Conservation (phyloP, 1,140 invertebrate genomes). For the Octopus sinensis region DNA sequence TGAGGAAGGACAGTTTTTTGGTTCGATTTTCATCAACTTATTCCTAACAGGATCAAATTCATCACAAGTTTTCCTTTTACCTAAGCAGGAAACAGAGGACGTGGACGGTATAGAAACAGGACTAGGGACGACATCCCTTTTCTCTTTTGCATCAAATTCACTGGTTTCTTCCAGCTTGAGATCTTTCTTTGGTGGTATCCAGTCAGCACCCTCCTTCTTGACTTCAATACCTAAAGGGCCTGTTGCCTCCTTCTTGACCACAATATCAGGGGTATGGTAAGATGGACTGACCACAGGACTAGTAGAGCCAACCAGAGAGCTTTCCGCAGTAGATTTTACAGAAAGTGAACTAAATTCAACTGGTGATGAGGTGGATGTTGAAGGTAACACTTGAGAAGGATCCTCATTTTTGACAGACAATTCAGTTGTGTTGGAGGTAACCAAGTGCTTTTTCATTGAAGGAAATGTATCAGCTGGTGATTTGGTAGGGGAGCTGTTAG, state of each 20-base stretch:
- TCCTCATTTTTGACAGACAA: not conserved
- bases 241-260: not conserved
- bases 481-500: not conserved
- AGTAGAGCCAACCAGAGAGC: not conserved
- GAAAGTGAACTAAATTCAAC: not conserved
- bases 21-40: constrained; percentile 56
- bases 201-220: not conserved
- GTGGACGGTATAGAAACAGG: constrained; percentile 4
- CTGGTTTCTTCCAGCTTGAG: not conserved
- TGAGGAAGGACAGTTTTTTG: constrained; percentile 70
- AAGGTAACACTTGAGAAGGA: not conserved
- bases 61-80: not conserved
- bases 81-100: not conserved
- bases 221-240: not conserved
- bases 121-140: not conserved
- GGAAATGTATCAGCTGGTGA: not conserved
- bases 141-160: constrained; percentile 1
- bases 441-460: not conserved
- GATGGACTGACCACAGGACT: not conserved
- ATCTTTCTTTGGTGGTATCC: not conserved
- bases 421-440: not conserved
- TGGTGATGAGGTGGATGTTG: not conserved
- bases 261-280: not conserved
- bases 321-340: not conserved
- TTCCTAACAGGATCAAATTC: constrained; percentile 3